These are phyloP conservation scores for Pachycephus smyrnensis DNA, from an alignment of 2,888 invertebrate genomes.

Conservation along the genomic window DNA sequence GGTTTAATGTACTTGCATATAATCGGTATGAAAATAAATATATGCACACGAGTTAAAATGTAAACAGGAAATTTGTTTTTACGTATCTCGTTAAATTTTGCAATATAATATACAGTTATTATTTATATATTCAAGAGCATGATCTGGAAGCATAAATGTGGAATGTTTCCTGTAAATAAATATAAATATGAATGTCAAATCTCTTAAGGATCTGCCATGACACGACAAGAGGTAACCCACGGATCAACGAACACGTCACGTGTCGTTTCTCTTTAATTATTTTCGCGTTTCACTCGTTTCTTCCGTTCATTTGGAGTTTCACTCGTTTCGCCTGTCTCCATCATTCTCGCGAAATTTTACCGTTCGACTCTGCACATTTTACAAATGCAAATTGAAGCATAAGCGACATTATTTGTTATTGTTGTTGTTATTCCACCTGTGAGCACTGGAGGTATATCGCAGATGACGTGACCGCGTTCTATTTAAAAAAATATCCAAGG, in stretches of 20 bases:
- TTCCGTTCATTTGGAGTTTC: background rate
- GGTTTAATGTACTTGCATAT: background rate
- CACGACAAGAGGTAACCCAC: background rate
- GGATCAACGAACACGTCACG: background rate
- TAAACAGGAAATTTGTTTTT: background rate
- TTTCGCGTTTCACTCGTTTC: background rate
- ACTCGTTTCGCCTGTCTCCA: constrained; percentile 3
- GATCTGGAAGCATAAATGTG: background rate
- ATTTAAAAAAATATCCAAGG: background rate
- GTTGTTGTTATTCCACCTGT: background rate
- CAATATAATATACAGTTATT: background rate
- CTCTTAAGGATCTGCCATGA: background rate
- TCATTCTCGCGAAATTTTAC: background rate
- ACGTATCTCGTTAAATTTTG: background rate
- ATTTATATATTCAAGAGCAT: background rate
- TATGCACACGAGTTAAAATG: background rate
- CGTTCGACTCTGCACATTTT: background rate
- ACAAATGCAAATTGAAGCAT: background rate
- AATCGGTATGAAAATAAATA: background rate
- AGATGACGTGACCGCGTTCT: background rate
- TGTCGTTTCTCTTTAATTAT: background rate
- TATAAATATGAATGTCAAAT: background rate
- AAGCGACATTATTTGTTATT: background rate
- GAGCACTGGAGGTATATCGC: background rate
- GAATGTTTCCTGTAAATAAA: background rate